phyloP scores from a whole-genome alignment of 1,140 invertebrate genomes.

The Scylla paramamosain region DNA sequence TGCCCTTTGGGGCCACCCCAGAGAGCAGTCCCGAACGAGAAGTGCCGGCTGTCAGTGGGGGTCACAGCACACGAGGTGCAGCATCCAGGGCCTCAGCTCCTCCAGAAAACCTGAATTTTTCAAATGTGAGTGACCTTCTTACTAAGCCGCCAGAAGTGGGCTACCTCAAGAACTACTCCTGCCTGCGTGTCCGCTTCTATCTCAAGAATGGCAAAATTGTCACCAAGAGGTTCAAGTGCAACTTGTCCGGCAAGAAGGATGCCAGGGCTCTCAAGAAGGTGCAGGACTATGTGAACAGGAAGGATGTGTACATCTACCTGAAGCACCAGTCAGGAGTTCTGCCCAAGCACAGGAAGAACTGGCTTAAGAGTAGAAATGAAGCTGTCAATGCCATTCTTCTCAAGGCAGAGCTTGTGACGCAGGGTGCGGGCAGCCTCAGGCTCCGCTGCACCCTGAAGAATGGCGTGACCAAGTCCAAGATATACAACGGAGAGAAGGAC shows the following conservation, averaged over 20 bases:
- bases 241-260: constrained; percentile 29
- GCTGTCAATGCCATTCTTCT: constrained; percentile 39
- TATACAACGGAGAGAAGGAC: constrained; percentile 46
- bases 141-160: constrained; percentile 44
- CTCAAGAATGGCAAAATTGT: constrained; percentile 54
- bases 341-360: constrained; percentile 36
- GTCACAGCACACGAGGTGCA: background rate
- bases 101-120: background rate
- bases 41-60: background rate
- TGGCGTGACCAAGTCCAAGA: constrained; percentile 45
- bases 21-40: constrained; percentile 28
- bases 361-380: constrained; percentile 37
- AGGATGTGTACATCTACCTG: constrained; percentile 17
- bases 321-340: constrained; percentile 27
- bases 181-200: constrained; percentile 33
- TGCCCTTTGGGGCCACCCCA: constrained; percentile 34
- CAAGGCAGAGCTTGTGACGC: constrained; percentile 38
- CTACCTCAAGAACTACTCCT: constrained; percentile 29
- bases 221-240: constrained; percentile 44
- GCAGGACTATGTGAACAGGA: constrained; percentile 33
- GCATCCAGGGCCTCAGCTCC: background rate
- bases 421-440: constrained; percentile 28
- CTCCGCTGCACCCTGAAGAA: constrained; percentile 36
- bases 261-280: constrained; percentile 18
- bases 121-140: background rate